Evolutionary conservation across 1,140 invertebrate genomes (phyloP), one percentile per base, ranked within the genome.

Genomic region (Drosophila yakuba): DNA sequence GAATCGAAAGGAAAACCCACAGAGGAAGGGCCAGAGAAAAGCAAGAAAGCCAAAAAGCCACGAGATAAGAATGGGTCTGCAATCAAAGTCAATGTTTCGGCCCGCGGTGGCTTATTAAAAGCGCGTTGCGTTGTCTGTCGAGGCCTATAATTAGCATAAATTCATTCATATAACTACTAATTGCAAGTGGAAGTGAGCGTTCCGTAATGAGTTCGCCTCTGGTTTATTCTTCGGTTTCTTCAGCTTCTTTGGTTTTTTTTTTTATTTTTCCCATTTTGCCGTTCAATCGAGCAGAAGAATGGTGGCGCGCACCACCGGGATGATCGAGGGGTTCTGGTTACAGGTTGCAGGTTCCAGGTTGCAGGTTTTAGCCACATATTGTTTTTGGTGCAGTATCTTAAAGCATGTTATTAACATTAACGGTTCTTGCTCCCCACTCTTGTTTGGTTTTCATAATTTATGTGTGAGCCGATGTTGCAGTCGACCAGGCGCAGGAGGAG

Each of bases 101-200:
- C 43, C 41, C 28, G 38, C 23, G 60, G 61, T 59, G 52, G 72
- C 79, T 80, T 86, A 86, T 86, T 88, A 88, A 79, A 86, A 88
- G 83, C 83, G 84, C 85, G 83, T 86, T 86, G 84, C 85, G 83
- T 88, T 85, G 77, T 58, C 74, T 56, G 74, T 63, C 63, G 62
- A 69, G 58, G 72, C 62, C 83, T 83, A 79, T 86, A 88, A 86
- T 88, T 86, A 86, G 79, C 83, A 86, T 86, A 86, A 86, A 86
- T 88, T 86, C 78, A 86, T 86, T 86, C 83, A 88, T 79, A 88
- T 75, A 63, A 88, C 83, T 86, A 88, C 83, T 86, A 86, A 86
- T 86, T 86, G 83, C 84, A 77, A 76, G 75, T 88, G 83, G 83
- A 86, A 86, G 84, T 86, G 75, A 88, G 66, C 58, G 82, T 85